Base-by-base conservation (phyloP, 1,140 invertebrate species). In the Agrypnia vestita region DNA sequence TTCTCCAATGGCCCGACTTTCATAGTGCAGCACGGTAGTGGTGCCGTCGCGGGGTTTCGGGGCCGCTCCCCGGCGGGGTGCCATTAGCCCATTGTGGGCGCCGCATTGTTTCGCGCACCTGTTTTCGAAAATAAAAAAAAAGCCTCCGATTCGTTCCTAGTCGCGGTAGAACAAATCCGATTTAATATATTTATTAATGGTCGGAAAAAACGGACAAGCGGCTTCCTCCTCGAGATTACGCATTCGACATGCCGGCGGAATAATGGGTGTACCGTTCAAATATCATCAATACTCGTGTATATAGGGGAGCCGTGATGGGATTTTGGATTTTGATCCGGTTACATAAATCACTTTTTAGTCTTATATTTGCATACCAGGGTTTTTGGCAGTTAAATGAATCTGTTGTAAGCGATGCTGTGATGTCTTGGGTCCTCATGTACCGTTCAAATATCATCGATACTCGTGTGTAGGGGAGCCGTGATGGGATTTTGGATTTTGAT, bases 141-240 rank as follows among this genome's bases (percentile, higher is more conserved):
- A 1, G 61, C 61, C 61, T 17, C 13, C 61, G 17, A 67, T 67
- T 67, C 62, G 62, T 67, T 67, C 25, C 62, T 59, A 15, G n/a
- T 15, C n/a, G 35, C 25, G 15, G 62, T 15, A 67, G 25, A 67
- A 67, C 62, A 46, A 67, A 67, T 67, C 17, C 62, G 62, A 67
- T 67, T 35, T 67, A 67, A 67, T 44, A 67, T 35, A 67, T 43
- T 44, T 67, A 67, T 67, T 25, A 67, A 67, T 67, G 62, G 62
- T n/a, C 6, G 13, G 10, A 43, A 25, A 15, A 44, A 15, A 67
- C 44, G 21, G 62, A 67, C n/a, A 67, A 15, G 62, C n/a, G 7
- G 62, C 62, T 67, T 67, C 62, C 62, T 67, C 25, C 11, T 64
- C 19, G 25, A 13, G 25, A 64, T 35, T 64, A 35, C 12, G 6